phyloP scores from a whole-genome alignment of 2,888 invertebrate species.

The Limnephilus marmoratus region DNA sequence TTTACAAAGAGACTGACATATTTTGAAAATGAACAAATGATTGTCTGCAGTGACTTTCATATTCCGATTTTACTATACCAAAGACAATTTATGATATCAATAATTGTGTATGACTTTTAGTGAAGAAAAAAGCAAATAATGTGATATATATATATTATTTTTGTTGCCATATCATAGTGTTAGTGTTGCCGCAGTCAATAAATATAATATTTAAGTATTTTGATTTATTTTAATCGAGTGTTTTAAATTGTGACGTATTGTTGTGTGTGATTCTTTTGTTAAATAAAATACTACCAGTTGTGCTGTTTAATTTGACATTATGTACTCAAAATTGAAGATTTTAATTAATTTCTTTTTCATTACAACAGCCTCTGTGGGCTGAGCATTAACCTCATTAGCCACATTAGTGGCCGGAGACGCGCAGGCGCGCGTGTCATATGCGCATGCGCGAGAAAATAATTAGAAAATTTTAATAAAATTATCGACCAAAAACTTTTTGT shows the following conservation, averaged over 20 bases:
- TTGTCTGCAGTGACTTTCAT: slow-evolving; percentile 25
- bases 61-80: slow-evolving; percentile 47
- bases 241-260: neutral
- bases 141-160: slow-evolving; percentile 56
- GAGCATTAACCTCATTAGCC: too few relatives aligned
- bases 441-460: too few relatives aligned
- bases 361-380: too few relatives aligned
- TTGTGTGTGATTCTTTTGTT: neutral
- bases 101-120: slow-evolving; percentile 4
- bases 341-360: neutral
- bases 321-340: neutral
- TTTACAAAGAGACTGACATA: slow-evolving; percentile 40
- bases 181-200: slow-evolving; percentile 51
- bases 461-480: too few relatives aligned
- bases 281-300: neutral
- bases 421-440: too few relatives aligned
- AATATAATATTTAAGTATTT: neutral
- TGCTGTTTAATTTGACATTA: neutral
- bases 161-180: slow-evolving; percentile 58
- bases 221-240: neutral
- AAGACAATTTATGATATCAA: slow-evolving; percentile 44
- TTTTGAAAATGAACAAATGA: slow-evolving; percentile 29
- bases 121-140: slow-evolving; percentile 27
- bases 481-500: too few relatives aligned
- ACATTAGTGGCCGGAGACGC: too few relatives aligned